Evolutionary conservation across 2,113 vertebrate genomes (phyloP).

Genomic region (Sporophila hypoxantha): DNA sequence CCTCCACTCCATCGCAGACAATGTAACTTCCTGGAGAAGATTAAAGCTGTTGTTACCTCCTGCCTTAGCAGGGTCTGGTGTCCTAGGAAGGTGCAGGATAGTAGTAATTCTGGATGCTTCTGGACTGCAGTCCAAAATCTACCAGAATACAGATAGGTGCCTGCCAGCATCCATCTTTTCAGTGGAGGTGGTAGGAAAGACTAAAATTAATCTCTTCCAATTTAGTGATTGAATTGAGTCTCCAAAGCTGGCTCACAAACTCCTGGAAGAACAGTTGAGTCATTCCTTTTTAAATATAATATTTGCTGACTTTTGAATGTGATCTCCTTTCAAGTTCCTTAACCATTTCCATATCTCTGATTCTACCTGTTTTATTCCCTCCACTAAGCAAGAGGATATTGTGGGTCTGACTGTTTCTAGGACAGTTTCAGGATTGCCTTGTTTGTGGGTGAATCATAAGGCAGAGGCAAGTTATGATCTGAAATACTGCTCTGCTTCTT

Average conservation of each 20-base stretch:
- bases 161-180: conserved; percentile 9
- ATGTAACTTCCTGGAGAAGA: neutral
- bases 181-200: neutral
- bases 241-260: neutral
- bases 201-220: conserved; percentile 3
- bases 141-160: neutral
- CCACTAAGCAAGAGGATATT: neutral
- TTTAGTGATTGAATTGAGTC: conserved; percentile 27
- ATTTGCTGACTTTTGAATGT: neutral
- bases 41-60: neutral
- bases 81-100: neutral
- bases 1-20: neutral
- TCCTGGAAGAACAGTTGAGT: conserved; percentile 17
- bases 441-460: neutral
- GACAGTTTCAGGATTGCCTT: neutral
- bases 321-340: neutral
- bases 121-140: neutral
- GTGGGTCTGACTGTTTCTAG: neutral
- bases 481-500: neutral
- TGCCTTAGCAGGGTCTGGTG: neutral
- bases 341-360: neutral
- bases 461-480: neutral
- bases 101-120: neutral
- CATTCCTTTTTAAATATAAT: neutral
- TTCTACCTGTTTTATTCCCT: neutral